phyloP scores from a whole-genome alignment of 2,113 vertebrate species.

The Ceyx melanurus region DNA sequence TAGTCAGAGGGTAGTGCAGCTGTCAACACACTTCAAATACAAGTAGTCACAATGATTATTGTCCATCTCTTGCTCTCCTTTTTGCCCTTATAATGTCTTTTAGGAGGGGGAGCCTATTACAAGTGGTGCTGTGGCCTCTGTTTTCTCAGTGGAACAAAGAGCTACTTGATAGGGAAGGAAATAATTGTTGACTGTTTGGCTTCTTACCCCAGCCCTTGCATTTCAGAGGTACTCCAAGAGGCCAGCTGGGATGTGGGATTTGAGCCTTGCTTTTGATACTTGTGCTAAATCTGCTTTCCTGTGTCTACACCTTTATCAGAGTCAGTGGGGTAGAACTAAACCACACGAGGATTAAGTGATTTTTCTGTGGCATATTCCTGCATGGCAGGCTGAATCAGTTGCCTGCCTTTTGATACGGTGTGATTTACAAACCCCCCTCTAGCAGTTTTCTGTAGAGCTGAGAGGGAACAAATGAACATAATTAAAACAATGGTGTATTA shows the following conservation, averaged over 20 bases:
- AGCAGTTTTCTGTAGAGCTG: background rate
- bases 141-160: background rate
- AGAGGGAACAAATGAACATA: background rate
- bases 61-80: background rate
- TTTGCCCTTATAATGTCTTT: background rate
- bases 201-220: background rate
- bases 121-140: background rate
- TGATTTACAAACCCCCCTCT: background rate
- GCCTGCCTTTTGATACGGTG: background rate
- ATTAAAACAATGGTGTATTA: background rate
- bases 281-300: constrained; percentile 10
- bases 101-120: background rate
- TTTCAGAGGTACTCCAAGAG: background rate
- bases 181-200: background rate
- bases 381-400: background rate
- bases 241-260: background rate
- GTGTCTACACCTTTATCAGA: background rate
- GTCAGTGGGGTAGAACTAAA: constrained; percentile 24
- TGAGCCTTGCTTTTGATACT: constrained; percentile 12
- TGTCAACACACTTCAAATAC: background rate
- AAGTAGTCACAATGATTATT: background rate
- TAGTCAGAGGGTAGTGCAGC: background rate
- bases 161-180: background rate
- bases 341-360: constrained; percentile 4
- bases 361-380: constrained; percentile 7